Conservation (phyloP, 2,113 vertebrate genomes). For the Triplophysa siluroides region DNA sequence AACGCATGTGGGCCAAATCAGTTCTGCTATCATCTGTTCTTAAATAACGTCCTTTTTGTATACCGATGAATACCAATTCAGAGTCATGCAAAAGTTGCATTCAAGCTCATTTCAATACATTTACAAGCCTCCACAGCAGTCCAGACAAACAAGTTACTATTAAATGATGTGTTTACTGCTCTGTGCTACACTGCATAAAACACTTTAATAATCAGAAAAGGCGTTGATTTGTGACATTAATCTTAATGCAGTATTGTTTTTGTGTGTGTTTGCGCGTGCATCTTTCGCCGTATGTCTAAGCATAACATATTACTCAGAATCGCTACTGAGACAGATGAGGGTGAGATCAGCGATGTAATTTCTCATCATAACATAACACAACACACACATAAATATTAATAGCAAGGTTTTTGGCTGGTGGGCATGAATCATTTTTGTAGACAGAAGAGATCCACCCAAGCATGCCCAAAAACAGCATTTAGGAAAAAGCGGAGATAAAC, state of each 20-base stretch:
- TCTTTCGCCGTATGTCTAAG: constrained; percentile 69
- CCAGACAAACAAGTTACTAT: constrained; percentile 29
- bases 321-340: constrained; percentile 74
- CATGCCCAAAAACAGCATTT: constrained; percentile 68
- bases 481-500: constrained; percentile 71
- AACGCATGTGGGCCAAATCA: not conserved
- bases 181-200: constrained; percentile 27
- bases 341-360: constrained; percentile 77
- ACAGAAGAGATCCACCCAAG: constrained; percentile 69
- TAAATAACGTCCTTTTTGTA: constrained; percentile 7
- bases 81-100: constrained; percentile 23
- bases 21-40: not conserved
- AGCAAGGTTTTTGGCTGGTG: constrained; percentile 73
- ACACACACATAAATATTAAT: constrained; percentile 78
- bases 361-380: constrained; percentile 79
- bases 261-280: constrained; percentile 56
- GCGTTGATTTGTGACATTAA: constrained; percentile 68
- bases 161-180: constrained; percentile 39
- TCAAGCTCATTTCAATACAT: constrained; percentile 25
- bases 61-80: constrained; percentile 16
- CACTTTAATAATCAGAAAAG: constrained; percentile 58
- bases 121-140: constrained; percentile 8
- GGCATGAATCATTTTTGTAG: constrained; percentile 76
- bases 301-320: constrained; percentile 62
- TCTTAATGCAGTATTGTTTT: constrained; percentile 66